Evolutionary conservation across 2,797 vertebrate genomes (phyloP).

Genomic region (Chromis chromis): DNA sequence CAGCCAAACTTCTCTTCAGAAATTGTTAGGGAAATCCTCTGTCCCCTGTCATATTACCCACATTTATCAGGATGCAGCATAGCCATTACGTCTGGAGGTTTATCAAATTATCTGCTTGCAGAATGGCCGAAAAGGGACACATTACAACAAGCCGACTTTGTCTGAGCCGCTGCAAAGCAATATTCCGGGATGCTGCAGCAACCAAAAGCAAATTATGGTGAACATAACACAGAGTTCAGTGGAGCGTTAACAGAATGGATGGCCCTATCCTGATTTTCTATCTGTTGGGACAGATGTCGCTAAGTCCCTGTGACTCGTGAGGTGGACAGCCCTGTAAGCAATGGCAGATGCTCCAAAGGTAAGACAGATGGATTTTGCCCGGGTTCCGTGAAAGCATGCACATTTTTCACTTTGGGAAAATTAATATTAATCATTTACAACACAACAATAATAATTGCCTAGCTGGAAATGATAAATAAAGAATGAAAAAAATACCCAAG

Average conservation of each 20-base stretch:
- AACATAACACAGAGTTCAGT: conserved; percentile 82
- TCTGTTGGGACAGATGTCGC: conserved; percentile 88
- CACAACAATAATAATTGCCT: conserved; percentile 29
- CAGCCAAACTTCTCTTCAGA: conserved; percentile 79
- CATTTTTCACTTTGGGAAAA: conserved; percentile 74
- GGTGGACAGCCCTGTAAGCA: conserved; percentile 85
- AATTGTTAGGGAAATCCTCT: conserved; percentile 81
- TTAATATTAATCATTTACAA: conserved; percentile 77
- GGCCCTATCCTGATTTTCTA: conserved; percentile 83
- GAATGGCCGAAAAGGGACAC: conserved; percentile 84
- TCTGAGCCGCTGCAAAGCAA: conserved; percentile 82
- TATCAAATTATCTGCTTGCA: conserved; percentile 86
- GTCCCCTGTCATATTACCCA: conserved; percentile 82
- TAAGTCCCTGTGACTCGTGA: conserved; percentile 81
- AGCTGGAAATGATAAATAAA: conserved; percentile 29
- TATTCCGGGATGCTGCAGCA: conserved; percentile 84
- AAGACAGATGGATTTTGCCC: conserved; percentile 85
- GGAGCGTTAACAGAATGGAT: conserved; percentile 82
- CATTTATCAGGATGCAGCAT: conserved; percentile 86
- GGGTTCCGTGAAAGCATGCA: conserved; percentile 68
- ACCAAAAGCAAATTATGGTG: conserved; percentile 84
- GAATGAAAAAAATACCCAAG: not conserved
- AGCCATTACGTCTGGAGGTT: conserved; percentile 83
- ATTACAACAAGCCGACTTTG: conserved; percentile 83
- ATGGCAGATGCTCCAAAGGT: conserved; percentile 88